Base-by-base conservation (phyloP, 1,140 invertebrate genomes). In the Chironomus tepperi region DNA sequence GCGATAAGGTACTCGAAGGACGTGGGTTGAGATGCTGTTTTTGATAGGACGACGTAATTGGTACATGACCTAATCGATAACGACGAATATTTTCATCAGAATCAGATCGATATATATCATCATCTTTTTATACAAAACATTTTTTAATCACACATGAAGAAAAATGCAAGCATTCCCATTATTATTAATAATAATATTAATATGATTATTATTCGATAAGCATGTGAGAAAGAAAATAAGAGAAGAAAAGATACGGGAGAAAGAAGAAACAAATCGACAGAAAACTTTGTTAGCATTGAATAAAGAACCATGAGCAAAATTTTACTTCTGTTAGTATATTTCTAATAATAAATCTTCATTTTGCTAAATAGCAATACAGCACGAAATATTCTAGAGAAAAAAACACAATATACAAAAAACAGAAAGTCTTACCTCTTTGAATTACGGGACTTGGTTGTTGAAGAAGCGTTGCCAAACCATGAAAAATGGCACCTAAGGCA, bases 391-490 rank as follows among this genome's bases (percentile, higher is more conserved):
- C 34, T 73, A 43, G 42, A 12, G 43, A 73, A 70, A 18, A 19
- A 2, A 57, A 2, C n/a, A 18, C 16, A 21, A 70, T 70, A 18
- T 77, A 79, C n/a, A 77, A 75, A 78, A 75, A 77, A 79, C 76
- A 78, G 74, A 42, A 43, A 74, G 76, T 82, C 84, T 84, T 85
- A 93, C 92, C 91, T 90, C 93, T 88, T 79, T 88, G 86, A 85
- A 93, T 89, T 78, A 93, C 87, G 78, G 95, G 88, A 83, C 91
- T 93, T 8, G 94, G 94, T 81, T 98, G 95, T 76, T 94, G 94
- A 9, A 98, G 85, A 74, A 98, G 86, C 47, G 94, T 96, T 7
- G 95, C 95, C 64, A 99, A 85, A 67, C 97, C 98, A 84, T 99
- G 97, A 82, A 95, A 95, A 78, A 98, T 93, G 21, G 97, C 98